A percentile compares a stretch with the other conserved stretches of the same genome.
Conservation (phyloP, 2,113 vertebrate genomes). For the Prunella fulvescens region DNA sequence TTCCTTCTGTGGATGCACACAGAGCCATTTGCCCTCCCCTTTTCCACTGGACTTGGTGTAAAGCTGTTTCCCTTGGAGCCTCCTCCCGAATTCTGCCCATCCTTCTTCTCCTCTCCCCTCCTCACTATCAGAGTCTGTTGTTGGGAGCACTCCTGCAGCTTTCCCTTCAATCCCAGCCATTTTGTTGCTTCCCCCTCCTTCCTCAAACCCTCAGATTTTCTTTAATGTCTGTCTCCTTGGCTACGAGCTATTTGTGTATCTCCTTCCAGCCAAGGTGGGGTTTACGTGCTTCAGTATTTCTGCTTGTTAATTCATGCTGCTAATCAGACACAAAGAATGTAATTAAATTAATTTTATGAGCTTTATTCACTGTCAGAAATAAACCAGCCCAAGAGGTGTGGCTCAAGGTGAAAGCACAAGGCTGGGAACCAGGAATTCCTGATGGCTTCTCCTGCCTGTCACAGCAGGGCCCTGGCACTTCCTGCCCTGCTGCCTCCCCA, state of each 20-base stretch:
- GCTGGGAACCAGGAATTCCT: background rate
- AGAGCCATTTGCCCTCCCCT: background rate
- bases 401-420: background rate
- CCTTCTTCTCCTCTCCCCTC: background rate
- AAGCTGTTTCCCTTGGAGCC: background rate
- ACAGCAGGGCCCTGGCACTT: background rate
- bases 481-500: background rate
- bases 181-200: background rate
- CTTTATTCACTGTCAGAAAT: slow-evolving; percentile 56
- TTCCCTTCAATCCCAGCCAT: background rate
- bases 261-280: slow-evolving; percentile 71
- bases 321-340: slow-evolving; percentile 66
- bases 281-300: slow-evolving; percentile 48
- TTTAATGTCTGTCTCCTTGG: slow-evolving; percentile 40
- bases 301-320: slow-evolving; percentile 71
- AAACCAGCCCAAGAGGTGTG: slow-evolving; percentile 16
- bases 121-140: fast-evolving
- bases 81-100: background rate
- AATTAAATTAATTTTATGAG: slow-evolving; percentile 65
- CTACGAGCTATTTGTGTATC: slow-evolving; percentile 30
- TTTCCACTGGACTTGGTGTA: background rate
- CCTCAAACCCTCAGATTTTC: background rate
- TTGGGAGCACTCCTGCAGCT: background rate
- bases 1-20: background rate
- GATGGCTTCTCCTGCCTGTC: background rate